Conservation (phyloP, 2,797 vertebrate species). For the Cheirogaleus major region DNA sequence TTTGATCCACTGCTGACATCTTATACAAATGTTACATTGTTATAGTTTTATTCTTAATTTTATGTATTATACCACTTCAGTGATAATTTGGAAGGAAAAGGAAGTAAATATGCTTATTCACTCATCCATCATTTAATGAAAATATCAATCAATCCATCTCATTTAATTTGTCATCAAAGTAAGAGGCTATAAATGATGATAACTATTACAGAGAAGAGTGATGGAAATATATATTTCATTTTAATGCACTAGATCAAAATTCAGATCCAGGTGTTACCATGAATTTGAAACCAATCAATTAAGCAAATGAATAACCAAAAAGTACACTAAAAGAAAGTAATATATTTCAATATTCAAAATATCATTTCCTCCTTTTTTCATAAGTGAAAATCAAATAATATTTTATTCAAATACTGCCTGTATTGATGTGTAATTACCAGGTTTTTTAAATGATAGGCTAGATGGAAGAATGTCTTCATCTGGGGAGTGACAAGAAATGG, state of each 20-base stretch:
- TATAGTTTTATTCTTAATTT: neutral
- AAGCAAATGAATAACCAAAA: neutral
- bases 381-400: neutral
- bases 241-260: neutral
- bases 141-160: neutral
- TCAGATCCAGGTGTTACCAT: neutral
- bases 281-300: neutral
- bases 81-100: neutral
- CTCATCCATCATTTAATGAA: neutral
- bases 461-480: neutral
- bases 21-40: neutral
- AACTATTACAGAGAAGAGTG: neutral
- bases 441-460: neutral
- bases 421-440: neutral
- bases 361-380: neutral
- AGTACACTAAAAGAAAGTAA: neutral
- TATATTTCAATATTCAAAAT: neutral
- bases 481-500: neutral
- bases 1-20: neutral
- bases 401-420: neutral
- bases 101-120: neutral
- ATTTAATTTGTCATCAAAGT: neutral
- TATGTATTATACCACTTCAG: neutral
- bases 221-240: conserved; percentile 1
- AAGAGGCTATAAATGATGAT: neutral